Evolutionary conservation across 2,797 vertebrate genomes (phyloP).

Genomic region (Rhinogobio ventralis): DNA sequence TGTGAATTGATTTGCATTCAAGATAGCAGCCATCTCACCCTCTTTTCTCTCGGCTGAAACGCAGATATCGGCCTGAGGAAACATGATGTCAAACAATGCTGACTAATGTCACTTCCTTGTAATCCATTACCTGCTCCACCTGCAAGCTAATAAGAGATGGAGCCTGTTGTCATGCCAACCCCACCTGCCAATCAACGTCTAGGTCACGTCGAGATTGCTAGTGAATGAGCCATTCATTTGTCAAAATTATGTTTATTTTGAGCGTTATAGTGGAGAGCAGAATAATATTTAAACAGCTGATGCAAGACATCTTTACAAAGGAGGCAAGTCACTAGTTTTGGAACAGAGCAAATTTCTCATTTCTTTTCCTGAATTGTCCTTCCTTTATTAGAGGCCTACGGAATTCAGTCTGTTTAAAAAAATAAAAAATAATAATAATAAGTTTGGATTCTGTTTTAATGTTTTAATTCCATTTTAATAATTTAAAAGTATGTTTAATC

Average conservation of each 20-base stretch:
- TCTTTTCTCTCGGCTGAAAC: conserved; percentile 19
- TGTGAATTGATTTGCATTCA: conserved; percentile 32
- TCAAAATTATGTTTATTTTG: neutral
- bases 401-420: neutral
- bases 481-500: neutral
- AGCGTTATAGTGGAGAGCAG: neutral
- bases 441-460: neutral
- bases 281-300: neutral
- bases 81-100: conserved; percentile 67
- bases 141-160: conserved; percentile 26
- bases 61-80: conserved; percentile 71
- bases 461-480: neutral
- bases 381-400: neutral
- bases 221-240: neutral
- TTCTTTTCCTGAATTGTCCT: neutral
- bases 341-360: neutral
- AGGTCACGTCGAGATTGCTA: neutral
- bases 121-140: conserved; percentile 60
- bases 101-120: conserved; percentile 71
- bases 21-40: neutral
- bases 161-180: conserved; percentile 32
- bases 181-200: conserved; percentile 12
- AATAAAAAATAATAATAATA: too few relatives aligned
- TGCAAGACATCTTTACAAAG: neutral
- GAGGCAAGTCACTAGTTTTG: neutral